Evolutionary conservation across 2,888 invertebrate species (phyloP).

Genomic region (Agrotis puta): DNA sequence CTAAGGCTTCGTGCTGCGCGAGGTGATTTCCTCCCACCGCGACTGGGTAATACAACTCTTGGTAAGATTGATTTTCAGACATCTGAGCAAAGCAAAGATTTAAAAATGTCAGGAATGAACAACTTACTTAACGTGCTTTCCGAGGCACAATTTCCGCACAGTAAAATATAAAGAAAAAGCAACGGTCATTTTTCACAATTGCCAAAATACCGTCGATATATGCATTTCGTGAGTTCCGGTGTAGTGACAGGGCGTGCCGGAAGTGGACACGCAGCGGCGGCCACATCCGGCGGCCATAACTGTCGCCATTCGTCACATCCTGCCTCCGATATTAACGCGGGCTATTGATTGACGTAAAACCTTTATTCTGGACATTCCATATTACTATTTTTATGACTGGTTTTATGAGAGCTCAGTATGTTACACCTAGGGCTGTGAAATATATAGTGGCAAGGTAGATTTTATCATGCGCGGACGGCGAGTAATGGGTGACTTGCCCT

Average conservation of each 20-base stretch:
- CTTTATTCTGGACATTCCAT: constrained; percentile 50
- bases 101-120: not conserved
- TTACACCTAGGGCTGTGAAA: constrained; percentile 28
- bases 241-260: constrained; percentile 73
- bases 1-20: too few relatives aligned
- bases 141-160: not conserved
- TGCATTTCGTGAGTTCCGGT: constrained; percentile 72
- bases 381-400: constrained; percentile 55
- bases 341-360: constrained; percentile 69
- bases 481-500: too few relatives aligned
- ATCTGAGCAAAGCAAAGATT: too few relatives aligned
- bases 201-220: constrained; percentile 60
- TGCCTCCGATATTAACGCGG: constrained; percentile 69
- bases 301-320: constrained; percentile 80
- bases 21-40: too few relatives aligned
- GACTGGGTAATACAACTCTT: too few relatives aligned
- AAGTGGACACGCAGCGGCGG: constrained; percentile 72
- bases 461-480: too few relatives aligned
- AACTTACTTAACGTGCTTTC: not conserved
- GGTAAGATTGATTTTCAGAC: too few relatives aligned
- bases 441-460: not conserved
- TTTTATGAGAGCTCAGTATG: constrained; percentile 48
- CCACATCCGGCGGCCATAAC: constrained; percentile 77
- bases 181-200: constrained; percentile 36
- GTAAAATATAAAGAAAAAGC: constrained; percentile 29